phyloP scores from a whole-genome alignment of 2,797 vertebrate genomes.

The Remorina albescens region DNA sequence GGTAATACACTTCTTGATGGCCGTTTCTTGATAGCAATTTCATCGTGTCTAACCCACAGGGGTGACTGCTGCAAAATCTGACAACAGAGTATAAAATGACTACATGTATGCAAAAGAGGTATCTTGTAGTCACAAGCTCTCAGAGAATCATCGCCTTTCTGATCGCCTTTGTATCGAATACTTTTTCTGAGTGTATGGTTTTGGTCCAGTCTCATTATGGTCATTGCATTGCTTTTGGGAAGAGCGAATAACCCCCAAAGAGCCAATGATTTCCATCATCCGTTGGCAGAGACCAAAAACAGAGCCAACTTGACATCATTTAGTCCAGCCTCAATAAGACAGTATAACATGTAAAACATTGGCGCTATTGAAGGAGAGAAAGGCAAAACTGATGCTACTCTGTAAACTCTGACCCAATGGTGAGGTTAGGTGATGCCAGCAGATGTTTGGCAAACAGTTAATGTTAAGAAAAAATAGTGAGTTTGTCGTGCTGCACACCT shows the following conservation, averaged over 20 bases:
- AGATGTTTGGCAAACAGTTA: constrained; percentile 48
- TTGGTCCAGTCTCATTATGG: too few relatives aligned
- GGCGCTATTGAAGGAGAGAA: background rate
- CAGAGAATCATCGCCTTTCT: too few relatives aligned
- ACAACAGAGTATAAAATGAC: background rate
- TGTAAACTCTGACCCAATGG: constrained; percentile 26
- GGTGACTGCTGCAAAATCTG: too few relatives aligned
- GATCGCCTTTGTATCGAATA: too few relatives aligned
- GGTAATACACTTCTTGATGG: constrained; percentile 32
- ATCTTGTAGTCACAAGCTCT: too few relatives aligned
- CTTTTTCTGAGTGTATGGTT: too few relatives aligned
- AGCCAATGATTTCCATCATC: too few relatives aligned
- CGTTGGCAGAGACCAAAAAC: background rate
- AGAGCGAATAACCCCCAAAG: too few relatives aligned
- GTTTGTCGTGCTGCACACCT: constrained; percentile 50
- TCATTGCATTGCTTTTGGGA: too few relatives aligned
- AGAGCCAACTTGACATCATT: background rate
- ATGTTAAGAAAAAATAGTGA: constrained; percentile 44
- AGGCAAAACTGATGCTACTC: constrained; percentile 16
- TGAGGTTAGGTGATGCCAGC: constrained; percentile 37
- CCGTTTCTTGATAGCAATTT: background rate
- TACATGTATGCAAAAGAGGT: too few relatives aligned
- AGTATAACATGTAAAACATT: background rate
- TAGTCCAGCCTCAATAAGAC: background rate
- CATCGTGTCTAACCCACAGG: background rate